Conservation (phyloP, 23 tunicate genomes). For the Halocynthia roretzi region DNA sequence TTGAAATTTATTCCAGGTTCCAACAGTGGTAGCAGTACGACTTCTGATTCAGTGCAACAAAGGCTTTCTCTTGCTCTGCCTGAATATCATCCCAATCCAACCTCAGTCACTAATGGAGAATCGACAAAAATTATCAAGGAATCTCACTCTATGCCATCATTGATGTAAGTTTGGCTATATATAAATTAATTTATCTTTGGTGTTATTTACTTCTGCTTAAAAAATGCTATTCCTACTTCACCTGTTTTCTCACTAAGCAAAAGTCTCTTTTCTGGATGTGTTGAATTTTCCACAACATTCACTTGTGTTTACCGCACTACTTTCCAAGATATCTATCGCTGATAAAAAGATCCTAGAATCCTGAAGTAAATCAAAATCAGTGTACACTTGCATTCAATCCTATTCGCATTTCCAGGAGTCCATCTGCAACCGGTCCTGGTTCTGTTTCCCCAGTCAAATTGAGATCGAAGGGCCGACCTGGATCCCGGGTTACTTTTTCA, state of each 20-base stretch:
- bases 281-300: no score
- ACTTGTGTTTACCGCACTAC: no score
- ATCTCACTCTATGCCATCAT: slow-evolving; percentile 61
- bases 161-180: slow-evolving; percentile 33
- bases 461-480: slow-evolving; percentile 56
- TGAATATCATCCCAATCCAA: not conserved
- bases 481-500: slow-evolving; percentile 80
- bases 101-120: not conserved
- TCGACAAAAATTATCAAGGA: slow-evolving; percentile 8
- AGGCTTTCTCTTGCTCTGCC: slow-evolving; percentile 25
- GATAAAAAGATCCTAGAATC: no score
- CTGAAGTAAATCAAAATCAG: no score
- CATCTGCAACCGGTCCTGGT: not conserved
- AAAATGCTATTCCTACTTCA: not conserved
- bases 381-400: not conserved
- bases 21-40: slow-evolving; percentile 16
- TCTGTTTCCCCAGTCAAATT: slow-evolving; percentile 55
- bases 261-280: no score
- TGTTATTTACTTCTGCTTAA: not conserved
- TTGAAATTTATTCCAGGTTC: not conserved
- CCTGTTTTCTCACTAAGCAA: no score
- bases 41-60: not conserved
- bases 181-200: not conserved
- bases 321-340: no score
- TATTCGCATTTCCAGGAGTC: not conserved